A percentile compares a stretch with the other conserved stretches of the same genome.
phyloP scores from a whole-genome alignment of 2,797 vertebrate species.

The Enteromius treurensis region DNA sequence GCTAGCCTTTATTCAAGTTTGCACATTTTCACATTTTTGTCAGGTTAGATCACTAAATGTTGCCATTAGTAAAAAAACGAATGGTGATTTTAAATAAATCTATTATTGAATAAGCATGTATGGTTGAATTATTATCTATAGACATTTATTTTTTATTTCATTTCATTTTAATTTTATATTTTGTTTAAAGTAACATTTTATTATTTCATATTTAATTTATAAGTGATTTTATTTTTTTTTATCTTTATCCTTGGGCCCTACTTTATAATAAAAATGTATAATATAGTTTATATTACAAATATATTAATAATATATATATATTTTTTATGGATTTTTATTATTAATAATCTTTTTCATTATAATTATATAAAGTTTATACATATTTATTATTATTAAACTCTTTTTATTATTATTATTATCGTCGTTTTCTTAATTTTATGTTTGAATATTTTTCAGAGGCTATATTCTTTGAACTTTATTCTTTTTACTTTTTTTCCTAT shows the following conservation, averaged over 20 bases:
- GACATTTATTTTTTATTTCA: neutral
- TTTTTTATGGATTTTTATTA: too few relatives aligned
- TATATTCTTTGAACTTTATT: too few relatives aligned
- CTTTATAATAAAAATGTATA: too few relatives aligned
- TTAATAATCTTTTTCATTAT: too few relatives aligned
- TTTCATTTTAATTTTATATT: neutral
- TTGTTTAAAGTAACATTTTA: neutral
- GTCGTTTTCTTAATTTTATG: too few relatives aligned
- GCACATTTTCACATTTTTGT: neutral
- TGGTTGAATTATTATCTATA: neutral
- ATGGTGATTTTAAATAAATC: neutral
- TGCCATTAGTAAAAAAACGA: neutral
- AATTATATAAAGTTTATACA: too few relatives aligned
- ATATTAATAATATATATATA: too few relatives aligned
- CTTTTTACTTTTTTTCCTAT: too few relatives aligned
- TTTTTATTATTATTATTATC: too few relatives aligned
- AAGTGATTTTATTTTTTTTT: neutral
- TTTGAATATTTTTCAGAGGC: too few relatives aligned
- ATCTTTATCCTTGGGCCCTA: neutral
- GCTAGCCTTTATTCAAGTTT: neutral
- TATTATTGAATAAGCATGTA: neutral
- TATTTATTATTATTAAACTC: too few relatives aligned
- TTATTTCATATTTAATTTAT: neutral
- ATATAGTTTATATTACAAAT: too few relatives aligned
- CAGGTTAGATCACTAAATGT: neutral